Evolutionary conservation across 2,888 invertebrate genomes (phyloP).

Genomic region (Lasioglossum marginatum): DNA sequence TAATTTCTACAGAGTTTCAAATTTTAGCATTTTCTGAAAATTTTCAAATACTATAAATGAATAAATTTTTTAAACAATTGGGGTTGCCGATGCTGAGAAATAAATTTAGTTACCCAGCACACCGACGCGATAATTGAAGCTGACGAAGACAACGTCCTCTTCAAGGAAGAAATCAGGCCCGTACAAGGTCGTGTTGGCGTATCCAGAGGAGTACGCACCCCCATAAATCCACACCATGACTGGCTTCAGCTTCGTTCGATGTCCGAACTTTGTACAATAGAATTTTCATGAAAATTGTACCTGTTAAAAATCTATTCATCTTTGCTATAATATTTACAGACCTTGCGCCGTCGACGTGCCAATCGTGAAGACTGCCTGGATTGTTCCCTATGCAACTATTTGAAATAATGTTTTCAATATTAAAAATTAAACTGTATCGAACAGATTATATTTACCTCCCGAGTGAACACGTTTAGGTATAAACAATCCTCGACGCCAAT

Average conservation of each 20-base stretch:
- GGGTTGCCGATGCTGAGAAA: background rate
- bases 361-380: background rate
- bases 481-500: slow-evolving; percentile 21
- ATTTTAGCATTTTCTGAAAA: no score
- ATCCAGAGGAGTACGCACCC: slow-evolving; percentile 62
- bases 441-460: background rate
- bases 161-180: slow-evolving; percentile 74
- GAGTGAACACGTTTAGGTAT: slow-evolving; percentile 26
- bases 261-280: background rate
- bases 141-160: slow-evolving; percentile 69
- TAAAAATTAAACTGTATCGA: background rate
- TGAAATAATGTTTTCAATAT: background rate
- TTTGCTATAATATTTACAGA: background rate
- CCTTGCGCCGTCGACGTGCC: background rate
- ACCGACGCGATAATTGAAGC: slow-evolving; percentile 74
- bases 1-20: no score
- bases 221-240: slow-evolving; percentile 74
- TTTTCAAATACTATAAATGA: no score
- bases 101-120: slow-evolving; percentile 65
- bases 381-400: background rate
- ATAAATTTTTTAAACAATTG: no score
- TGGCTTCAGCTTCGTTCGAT: slow-evolving; percentile 18
- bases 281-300: background rate
- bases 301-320: background rate
- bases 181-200: slow-evolving; percentile 44